These are phyloP conservation scores for Ctenosaura bakeri DNA, from an alignment of 2,797 vertebrate genomes.

Conservation along the genomic window DNA sequence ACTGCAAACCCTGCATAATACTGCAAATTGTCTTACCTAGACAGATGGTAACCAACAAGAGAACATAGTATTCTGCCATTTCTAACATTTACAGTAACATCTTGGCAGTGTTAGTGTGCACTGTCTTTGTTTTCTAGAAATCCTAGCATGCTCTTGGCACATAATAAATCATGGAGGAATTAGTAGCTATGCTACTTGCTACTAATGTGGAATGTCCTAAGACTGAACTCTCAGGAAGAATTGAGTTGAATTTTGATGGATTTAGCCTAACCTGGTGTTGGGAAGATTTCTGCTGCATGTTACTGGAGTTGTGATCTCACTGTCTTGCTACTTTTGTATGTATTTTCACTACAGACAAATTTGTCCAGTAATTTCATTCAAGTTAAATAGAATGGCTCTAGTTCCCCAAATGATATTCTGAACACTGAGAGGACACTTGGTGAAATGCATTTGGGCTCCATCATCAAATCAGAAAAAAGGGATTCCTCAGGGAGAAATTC, in stretches of 20 bases:
- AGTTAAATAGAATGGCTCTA: not conserved
- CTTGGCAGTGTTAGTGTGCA: not conserved
- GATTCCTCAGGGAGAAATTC: not conserved
- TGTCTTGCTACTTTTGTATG: not conserved
- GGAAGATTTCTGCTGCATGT: not conserved
- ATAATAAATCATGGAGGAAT: not conserved
- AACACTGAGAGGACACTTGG: not conserved
- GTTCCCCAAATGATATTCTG: constrained; percentile 3
- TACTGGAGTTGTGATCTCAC: not conserved
- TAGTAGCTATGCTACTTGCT: not conserved
- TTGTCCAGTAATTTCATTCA: not conserved
- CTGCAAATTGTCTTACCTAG: not conserved
- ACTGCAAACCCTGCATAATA: not conserved
- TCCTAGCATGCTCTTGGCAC: not conserved
- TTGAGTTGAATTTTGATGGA: not conserved
- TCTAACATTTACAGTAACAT: not conserved
- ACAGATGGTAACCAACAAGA: not conserved
- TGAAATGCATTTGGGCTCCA: not conserved
- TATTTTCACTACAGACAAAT: not conserved
- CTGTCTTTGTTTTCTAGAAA: not conserved
- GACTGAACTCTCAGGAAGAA: not conserved
- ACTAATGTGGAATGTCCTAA: not conserved
- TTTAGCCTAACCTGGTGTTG: not conserved
- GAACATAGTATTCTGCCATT: not conserved
- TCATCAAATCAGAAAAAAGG: not conserved